A percentile compares a stretch with the other conserved stretches of the same genome.
Evolutionary conservation across 2,797 vertebrate species (phyloP).

Genomic region (Cottoperca gobio): DNA sequence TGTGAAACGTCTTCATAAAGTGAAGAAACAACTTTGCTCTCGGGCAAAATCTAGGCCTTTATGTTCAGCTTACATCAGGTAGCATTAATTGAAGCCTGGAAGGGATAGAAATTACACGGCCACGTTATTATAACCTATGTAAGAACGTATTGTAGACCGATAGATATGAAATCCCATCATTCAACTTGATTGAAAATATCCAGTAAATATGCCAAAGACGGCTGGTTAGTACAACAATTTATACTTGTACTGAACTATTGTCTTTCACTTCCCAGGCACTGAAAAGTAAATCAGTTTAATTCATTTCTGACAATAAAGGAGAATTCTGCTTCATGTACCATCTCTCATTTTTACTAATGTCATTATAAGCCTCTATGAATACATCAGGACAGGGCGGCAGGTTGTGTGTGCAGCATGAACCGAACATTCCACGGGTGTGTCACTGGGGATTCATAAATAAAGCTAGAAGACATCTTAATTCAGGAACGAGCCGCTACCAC

Average conservation of each 20-base stretch:
- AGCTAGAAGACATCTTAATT: conserved; percentile 30
- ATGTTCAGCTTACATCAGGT: background rate
- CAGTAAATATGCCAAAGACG: conserved; percentile 27
- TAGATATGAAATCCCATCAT: conserved; percentile 28
- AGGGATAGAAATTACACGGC: background rate
- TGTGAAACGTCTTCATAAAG: conserved; percentile 39
- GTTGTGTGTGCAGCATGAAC: background rate
- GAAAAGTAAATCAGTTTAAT: conserved; percentile 28
- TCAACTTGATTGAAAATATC: conserved; percentile 25
- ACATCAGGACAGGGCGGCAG: conserved; percentile 15
- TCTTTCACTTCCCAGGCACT: background rate
- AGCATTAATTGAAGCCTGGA: background rate
- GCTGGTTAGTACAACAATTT: background rate
- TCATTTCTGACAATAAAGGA: conserved; percentile 32
- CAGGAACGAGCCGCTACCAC: conserved; percentile 22
- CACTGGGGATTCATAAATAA: conserved; percentile 50
- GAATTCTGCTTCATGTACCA: conserved; percentile 14
- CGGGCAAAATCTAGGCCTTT: background rate
- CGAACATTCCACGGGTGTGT: conserved; percentile 10
- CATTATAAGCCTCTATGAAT: conserved; percentile 39
- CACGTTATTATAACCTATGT: background rate
- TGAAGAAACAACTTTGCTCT: conserved; percentile 1
- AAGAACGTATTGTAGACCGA: background rate
- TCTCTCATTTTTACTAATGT: conserved; percentile 47
- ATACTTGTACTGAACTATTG: conserved; percentile 11